Evolutionary conservation across 2,797 vertebrate species (phyloP), one percentile per base, ranked within the genome.

Genomic region (Enteromius thamalakanensis): DNA sequence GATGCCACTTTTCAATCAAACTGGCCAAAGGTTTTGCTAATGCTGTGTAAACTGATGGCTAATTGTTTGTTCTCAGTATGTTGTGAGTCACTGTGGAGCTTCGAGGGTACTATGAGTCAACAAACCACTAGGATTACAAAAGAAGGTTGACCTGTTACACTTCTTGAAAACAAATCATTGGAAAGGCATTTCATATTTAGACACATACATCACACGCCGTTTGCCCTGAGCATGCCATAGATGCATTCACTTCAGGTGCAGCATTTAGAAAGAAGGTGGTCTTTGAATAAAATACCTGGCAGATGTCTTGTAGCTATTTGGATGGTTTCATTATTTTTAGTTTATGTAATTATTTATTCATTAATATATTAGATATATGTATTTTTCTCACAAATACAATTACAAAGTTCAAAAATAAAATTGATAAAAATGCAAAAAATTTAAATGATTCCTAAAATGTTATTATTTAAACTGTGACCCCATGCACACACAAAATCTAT

Each of bases 141-240:
- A 84, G n/a, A 83, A 17, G 21, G 26, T 74, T 32, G 42, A 17
- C 67, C 19, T 42, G 72, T 42, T 49, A 70, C 55, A 87, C 70
- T 82, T 76, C 78, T 42, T 55, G 75, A 84, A 84, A 81, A 60
- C 74, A 76, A 84, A 76, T 70, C 21, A 69, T 64, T 75, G 34
- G 60, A 76, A 84, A 79, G 62, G 77, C 26, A 83, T 72, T 83
- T 82, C 67, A 81, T 62, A 71, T 45, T 60, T n/a, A 55, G n/a
- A 42, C 1, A 62, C 12, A 47, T 29, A 14, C 49, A 74, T 76
- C 60, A 49, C 26, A 53, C 84, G 70, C 37, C 34, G 71, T 42
- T 45, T 34, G 0, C 6, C 29, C 71, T 34, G 47, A 74, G 29
- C 69, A 49, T 6, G 45, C 10, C 15, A 72, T 9, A 19, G 19